Evolutionary conservation across 2,888 invertebrate species (phyloP).

Genomic region (Clostera curtula): DNA sequence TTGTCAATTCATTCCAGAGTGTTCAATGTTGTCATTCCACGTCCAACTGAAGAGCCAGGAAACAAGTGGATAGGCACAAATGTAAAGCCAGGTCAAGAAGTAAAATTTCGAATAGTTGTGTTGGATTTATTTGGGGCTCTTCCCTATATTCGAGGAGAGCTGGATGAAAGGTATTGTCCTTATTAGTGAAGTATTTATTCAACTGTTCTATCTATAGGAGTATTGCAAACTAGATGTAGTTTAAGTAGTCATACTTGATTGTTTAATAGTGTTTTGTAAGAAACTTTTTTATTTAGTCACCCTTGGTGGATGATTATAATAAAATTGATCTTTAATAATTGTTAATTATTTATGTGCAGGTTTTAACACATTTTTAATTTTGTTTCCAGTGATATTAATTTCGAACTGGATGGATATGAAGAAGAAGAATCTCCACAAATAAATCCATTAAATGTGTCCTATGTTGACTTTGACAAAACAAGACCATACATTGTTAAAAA

Average conservation of each 20-base stretch:
- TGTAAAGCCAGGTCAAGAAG: conserved; percentile 75
- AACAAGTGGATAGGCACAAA: conserved; percentile 74
- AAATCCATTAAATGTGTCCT: conserved; percentile 41
- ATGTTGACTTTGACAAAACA: conserved; percentile 63
- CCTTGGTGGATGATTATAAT: too few species aligned
- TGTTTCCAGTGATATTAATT: conserved; percentile 34
- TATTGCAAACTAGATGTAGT: too few species aligned
- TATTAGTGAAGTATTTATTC: too few species aligned
- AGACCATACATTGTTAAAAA: conserved; percentile 41
- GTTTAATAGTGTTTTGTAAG: too few species aligned
- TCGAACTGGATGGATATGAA: conserved; percentile 49
- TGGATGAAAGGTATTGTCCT: conserved; percentile 73
- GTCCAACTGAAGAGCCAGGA: conserved; percentile 64
- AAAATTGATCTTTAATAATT: too few species aligned
- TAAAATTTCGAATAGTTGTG: conserved; percentile 74
- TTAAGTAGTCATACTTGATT: too few species aligned
- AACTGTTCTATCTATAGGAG: too few species aligned
- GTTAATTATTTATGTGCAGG: too few species aligned
- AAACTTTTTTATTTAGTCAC: conserved; percentile 2
- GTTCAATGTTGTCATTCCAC: conserved; percentile 82
- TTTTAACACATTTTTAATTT: too few species aligned
- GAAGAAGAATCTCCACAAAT: conserved; percentile 26
- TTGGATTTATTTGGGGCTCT: conserved; percentile 75
- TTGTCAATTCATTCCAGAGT: conserved; percentile 45
- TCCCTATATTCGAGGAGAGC: conserved; percentile 78